Evolutionary conservation across 2,113 vertebrate genomes (phyloP), one percentile per base, ranked within the genome.

Genomic region (Megaceryle torquata): DNA sequence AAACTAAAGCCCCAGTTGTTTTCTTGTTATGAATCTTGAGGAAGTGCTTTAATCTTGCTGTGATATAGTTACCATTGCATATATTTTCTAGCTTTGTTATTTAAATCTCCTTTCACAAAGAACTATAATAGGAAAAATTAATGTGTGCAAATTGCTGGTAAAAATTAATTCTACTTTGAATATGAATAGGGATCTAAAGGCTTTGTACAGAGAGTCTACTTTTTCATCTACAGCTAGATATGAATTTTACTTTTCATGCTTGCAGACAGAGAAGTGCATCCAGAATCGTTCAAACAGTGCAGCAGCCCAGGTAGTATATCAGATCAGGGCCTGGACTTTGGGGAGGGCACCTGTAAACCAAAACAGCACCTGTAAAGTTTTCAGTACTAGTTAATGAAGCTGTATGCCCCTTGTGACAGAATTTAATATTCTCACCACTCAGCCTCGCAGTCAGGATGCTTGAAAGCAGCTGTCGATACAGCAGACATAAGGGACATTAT

Each of bases 361-460:
- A 69, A 87, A 61, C 63, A 31, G 17, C 50, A 82, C 68, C 68
- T 93, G 60, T 70, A 17, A 70, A 59, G 17, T 69, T 95, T 74
- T 77, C n/a, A 44, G 41, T 46, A 33, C 60, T 78, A 82, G 9
- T 92, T 95, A 92, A 91, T 69, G 84, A 84, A 75, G 37, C 51
- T 35, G 24, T 65, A 22, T n/a, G 72, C 7, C 74, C 28, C 78
- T 81, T 89, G 64, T 39, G 89, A 67, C 35, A 87, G 50, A 83
- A 68, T 26, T 82, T 51, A 70, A 26, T 85, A 37, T 41, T 79
- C 43, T 84, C 46, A 65, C 7, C 48, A 29, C n/a, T 77, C 64
- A 87, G 84, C 60, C 37, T 26, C 28, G 28, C 56, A 69, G 26
- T 33, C 28, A 70, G 37, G 51, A 29, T 54, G n/a, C 56, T 41